A percentile compares a stretch with the other conserved stretches of the same genome.
These are phyloP conservation scores for Mercenaria mercenaria DNA, from an alignment of 1,140 invertebrate genomes.

Conservation along the genomic window DNA sequence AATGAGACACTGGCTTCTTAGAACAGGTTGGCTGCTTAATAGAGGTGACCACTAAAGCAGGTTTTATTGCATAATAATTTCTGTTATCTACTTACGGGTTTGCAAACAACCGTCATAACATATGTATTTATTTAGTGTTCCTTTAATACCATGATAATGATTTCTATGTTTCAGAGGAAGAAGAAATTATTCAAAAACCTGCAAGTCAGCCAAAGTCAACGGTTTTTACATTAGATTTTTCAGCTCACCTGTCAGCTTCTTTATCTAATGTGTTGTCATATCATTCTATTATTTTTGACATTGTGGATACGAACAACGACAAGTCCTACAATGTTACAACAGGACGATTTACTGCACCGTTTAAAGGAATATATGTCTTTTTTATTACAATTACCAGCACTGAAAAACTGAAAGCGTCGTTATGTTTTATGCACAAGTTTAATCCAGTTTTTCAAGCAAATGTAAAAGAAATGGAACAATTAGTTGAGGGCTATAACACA, in stretches of 20 bases:
- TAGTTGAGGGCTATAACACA: not conserved
- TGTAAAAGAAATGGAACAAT: not conserved
- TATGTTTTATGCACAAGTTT: not conserved
- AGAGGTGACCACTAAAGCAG: too few relatives aligned
- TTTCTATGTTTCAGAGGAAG: not conserved
- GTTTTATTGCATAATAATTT: too few relatives aligned
- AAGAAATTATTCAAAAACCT: not conserved
- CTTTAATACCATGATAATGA: too few relatives aligned
- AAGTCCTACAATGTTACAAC: not conserved
- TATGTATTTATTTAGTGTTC: too few relatives aligned
- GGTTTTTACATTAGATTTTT: not conserved
- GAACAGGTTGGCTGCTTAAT: too few relatives aligned
- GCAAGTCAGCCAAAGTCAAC: not conserved
- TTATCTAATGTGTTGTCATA: not conserved
- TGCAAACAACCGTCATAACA: too few relatives aligned
- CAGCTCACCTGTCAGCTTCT: not conserved
- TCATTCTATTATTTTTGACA: not conserved
- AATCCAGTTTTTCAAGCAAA: not conserved
- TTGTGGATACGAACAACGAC: not conserved
- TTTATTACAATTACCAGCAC: not conserved
- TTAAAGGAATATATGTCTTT: not conserved
- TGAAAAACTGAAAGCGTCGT: not conserved
- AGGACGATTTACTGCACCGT: not conserved
- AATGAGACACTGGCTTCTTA: too few relatives aligned
- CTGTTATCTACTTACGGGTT: too few relatives aligned